Evolutionary conservation across 2,113 vertebrate species (phyloP).

Genomic region (Notechis scutatus): DNA sequence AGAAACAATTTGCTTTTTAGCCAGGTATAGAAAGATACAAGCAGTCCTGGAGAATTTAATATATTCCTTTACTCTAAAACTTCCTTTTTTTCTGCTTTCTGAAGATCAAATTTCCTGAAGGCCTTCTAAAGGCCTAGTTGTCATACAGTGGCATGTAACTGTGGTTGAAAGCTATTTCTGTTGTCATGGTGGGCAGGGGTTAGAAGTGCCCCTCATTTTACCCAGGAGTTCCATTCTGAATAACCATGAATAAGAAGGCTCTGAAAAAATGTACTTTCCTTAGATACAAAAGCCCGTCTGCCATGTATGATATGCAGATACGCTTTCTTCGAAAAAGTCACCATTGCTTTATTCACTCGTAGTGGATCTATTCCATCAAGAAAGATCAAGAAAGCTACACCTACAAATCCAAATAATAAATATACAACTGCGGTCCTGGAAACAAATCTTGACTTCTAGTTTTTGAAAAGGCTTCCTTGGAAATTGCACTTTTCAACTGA

Average conservation of each 20-base stretch:
- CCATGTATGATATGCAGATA: not conserved
- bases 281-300: not conserved
- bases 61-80: not conserved
- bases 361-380: not conserved
- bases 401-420: not conserved
- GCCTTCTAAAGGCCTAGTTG: not conserved
- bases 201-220: not conserved
- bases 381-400: not conserved
- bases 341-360: not conserved
- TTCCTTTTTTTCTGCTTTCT: not conserved
- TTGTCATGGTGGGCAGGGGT: not conserved
- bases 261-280: not conserved
- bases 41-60: conserved; percentile 15
- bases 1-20: conserved; percentile 27
- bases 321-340: not conserved
- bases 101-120: not conserved
- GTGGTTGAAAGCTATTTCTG: not conserved
- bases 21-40: conserved; percentile 41
- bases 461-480: not conserved
- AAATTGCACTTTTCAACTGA: not conserved
- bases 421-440: not conserved
- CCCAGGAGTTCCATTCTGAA: not conserved
- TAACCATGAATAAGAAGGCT: not conserved
- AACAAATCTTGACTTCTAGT: not conserved
- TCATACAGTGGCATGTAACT: not conserved